These are phyloP conservation scores for Amphiprion percula DNA, from an alignment of 2,113 vertebrate genomes.

Conservation along the genomic window DNA sequence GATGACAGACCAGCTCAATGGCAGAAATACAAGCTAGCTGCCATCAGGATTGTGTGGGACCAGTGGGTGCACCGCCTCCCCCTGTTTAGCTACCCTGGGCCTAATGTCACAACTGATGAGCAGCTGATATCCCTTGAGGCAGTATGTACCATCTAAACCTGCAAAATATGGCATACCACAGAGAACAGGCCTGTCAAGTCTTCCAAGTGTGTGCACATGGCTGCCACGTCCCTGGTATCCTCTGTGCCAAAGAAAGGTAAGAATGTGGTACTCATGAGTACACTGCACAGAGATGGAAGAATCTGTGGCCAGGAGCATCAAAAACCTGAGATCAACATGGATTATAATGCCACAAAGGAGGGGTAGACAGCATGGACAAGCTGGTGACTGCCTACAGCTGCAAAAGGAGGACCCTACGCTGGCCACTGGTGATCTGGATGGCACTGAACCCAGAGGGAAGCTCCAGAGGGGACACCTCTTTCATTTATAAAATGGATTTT, in stretches of 20 bases:
- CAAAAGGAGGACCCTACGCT: background rate
- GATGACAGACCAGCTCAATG: background rate
- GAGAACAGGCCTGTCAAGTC: too few relatives aligned
- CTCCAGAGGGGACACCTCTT: slow-evolving; percentile 7
- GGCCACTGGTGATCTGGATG: background rate
- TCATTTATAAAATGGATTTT: background rate
- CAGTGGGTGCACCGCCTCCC: background rate
- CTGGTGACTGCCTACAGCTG: background rate
- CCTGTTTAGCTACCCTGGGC: slow-evolving; percentile 16
- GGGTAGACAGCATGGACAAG: fast-evolving
- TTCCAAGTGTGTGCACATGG: too few relatives aligned
- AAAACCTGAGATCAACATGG: too few relatives aligned
- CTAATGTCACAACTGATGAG: slow-evolving; percentile 15
- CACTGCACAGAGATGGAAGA: too few relatives aligned
- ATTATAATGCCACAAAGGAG: background rate
- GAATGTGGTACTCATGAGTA: too few relatives aligned
- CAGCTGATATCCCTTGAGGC: slow-evolving; percentile 11
- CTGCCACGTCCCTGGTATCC: too few relatives aligned
- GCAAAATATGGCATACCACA: background rate
- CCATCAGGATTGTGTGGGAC: slow-evolving; percentile 11
- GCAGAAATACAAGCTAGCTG: background rate
- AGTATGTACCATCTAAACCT: slow-evolving; percentile 18
- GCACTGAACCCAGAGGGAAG: background rate
- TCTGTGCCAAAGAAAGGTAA: too few relatives aligned
- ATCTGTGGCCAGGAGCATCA: too few relatives aligned